Evolutionary conservation across 2,797 vertebrate genomes (phyloP), one percentile per base, ranked within the genome.

Genomic region (Hylomyscus alleni): DNA sequence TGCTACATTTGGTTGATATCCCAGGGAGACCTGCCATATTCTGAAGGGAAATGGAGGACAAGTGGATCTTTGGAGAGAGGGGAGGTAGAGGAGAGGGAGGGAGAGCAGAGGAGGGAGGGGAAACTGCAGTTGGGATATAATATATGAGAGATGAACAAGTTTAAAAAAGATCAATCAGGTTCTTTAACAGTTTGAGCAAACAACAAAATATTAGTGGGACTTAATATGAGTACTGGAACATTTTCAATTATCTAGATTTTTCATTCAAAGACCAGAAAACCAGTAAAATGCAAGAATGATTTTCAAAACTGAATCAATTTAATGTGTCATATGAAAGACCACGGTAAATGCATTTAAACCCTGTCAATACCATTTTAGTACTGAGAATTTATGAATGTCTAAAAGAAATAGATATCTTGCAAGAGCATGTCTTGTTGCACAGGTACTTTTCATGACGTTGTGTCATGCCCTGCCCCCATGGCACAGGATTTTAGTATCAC

Each of bases 271-370:
- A 89, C 22, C 20, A 62, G 47, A 76, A 91, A 92, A 85, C 24
- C 22, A 95, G 34, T 54, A 87, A 96, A 82, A 62, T 22, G 12
- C 62, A 96, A 91, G 54, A 96, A 91, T 67, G 0, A 31, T 88
- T 95, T 29, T 52, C 44, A 77, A 73, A 82, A 96, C 19, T 8
- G 9, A 78, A 92, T 47, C 26, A 52, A 50, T 67, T 80, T 50
- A 47, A 56, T 40, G 15, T 78, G 13, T 60, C 78, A 1, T 73
- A 80, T 96, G 22, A 29, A 85, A 62, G 12, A 31, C 34, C 80
- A 50, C 6, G 84, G 62, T 67, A 77, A 40, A 31, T 90, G 62
- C 72, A 89, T 92, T 93, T 80, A 86, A 93, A 91, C 20, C 3
- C 31, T 93, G 67, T 85, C 4, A 77, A 54, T 80, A 62, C 8